Base-by-base conservation (phyloP, 2,888 invertebrate species). In the Nephrocerus scutellatus region DNA sequence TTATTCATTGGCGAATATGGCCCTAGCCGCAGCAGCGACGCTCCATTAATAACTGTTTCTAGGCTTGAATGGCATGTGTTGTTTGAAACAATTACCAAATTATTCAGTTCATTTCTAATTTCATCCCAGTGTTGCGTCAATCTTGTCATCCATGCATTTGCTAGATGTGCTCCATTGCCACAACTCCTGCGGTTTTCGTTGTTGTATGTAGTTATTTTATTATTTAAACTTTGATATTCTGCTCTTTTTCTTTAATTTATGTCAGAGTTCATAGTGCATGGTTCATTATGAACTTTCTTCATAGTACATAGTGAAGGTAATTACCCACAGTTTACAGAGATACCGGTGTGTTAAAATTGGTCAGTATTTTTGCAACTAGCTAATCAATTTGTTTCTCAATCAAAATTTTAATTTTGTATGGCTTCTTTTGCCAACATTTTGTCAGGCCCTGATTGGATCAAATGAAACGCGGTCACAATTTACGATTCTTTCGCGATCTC, bases 1-100 rank as follows among this genome's bases (percentile, higher is more conserved):
- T 23, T 38, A 16, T 31, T 10, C 31, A 32, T 24, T 15, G 38
- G 16, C 5, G 38, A 38, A 38, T 38, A 32, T 31, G 38, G 25
- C 18, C n/a, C 38, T 15, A 31, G 26, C 13, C 28, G 32, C 16
- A 37, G 22, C 12, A 37, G 19, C 15, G 29, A 24, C 16, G 28
- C 37, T 20, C 21, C 18, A 15, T 20, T 22, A n/a, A 30, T 22
- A 8, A 18, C 16, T 24, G 37, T 30, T 25, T 37, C 37, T 15
- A 37, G n/a, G 3, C 19, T 6, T 15, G 30, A 19, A 28, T 29
- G 30, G 14, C 36, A 36, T 10, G 29, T 18, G 15, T 22, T 19
- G 20, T 36, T 29, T 10, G 20, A 28, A 20, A 36, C 22, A 30
- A 36, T 20, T 4, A 36, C 30, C 5, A 36, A 20, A 29, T 36